phyloP scores from a whole-genome alignment of 2,797 vertebrate species.

The Cyprinodon diabolis region DNA sequence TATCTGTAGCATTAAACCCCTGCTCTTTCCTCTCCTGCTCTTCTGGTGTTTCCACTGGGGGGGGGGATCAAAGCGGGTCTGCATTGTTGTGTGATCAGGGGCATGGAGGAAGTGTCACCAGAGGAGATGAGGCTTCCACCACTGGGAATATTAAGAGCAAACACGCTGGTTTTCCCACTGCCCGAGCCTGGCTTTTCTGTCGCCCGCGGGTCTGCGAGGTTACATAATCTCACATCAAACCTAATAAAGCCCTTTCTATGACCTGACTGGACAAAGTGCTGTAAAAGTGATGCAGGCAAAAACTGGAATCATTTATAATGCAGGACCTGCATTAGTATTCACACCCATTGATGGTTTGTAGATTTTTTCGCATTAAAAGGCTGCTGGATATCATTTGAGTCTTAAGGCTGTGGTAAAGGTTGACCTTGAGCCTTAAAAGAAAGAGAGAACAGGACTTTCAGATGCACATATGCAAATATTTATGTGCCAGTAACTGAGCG shows the following conservation, averaged over 20 bases:
- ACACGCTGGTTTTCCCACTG: constrained; percentile 15
- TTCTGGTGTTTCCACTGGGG: constrained; percentile 38
- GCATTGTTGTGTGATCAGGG: constrained; percentile 45
- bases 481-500: neutral
- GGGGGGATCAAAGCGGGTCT: constrained; percentile 60
- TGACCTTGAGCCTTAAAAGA: neutral
- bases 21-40: neutral
- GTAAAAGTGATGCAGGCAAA: constrained; percentile 30
- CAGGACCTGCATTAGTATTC: neutral
- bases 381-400: neutral
- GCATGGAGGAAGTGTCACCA: neutral
- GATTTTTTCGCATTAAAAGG: neutral
- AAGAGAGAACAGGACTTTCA: neutral
- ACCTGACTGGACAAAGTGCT: constrained; percentile 55
- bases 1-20: constrained; percentile 9
- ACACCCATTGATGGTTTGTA: neutral
- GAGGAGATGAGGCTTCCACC: constrained; percentile 29
- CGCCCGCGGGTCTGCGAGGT: constrained; percentile 43
- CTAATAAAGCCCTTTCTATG: constrained; percentile 57
- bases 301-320: constrained; percentile 16
- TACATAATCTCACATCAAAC: constrained; percentile 67
- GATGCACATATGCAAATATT: neutral
- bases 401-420: neutral
- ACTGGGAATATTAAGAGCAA: constrained; percentile 52
- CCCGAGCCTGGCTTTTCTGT: constrained; percentile 37